These are phyloP conservation scores for Plebejus anna DNA, from an alignment of 2,888 invertebrate genomes.

Conservation along the genomic window DNA sequence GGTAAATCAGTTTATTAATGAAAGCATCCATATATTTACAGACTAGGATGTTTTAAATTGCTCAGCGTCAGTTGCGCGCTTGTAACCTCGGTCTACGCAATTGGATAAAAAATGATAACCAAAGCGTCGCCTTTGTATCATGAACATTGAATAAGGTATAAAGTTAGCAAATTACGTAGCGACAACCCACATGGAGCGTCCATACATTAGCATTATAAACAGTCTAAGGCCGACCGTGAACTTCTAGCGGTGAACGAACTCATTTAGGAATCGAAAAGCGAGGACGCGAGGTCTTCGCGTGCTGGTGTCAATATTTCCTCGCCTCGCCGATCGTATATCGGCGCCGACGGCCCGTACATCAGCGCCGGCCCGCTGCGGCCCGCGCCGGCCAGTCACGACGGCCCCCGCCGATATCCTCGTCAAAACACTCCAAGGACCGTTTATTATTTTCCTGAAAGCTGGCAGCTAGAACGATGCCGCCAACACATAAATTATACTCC, in stretches of 20 bases:
- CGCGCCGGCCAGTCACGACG: constrained; percentile 47
- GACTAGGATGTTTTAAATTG: neutral
- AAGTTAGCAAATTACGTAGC: constrained; percentile 43
- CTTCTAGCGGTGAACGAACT: constrained; percentile 69
- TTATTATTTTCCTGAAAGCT: constrained; percentile 22
- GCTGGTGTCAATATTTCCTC: constrained; percentile 52
- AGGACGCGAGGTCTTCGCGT: constrained; percentile 57
- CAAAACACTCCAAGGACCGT: constrained; percentile 33
- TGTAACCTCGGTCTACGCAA: neutral
- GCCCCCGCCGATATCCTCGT: constrained; percentile 38
- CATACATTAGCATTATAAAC: constrained; percentile 57
- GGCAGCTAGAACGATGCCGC: neutral
- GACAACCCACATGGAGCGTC: constrained; percentile 52
- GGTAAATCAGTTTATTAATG: neutral
- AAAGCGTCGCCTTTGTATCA: neutral
- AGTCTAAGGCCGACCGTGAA: constrained; percentile 57
- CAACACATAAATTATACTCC: constrained; percentile 5
- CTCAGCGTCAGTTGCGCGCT: neutral
- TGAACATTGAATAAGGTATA: constrained; percentile 17
- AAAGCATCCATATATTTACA: neutral
- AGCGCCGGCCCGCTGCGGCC: constrained; percentile 43
- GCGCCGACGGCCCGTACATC: constrained; percentile 48
- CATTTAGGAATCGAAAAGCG: constrained; percentile 70
- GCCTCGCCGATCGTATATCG: constrained; percentile 53
- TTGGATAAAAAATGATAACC: neutral